These are phyloP conservation scores for Heteropelma amictum DNA, from an alignment of 2,888 invertebrate species.

Conservation along the genomic window DNA sequence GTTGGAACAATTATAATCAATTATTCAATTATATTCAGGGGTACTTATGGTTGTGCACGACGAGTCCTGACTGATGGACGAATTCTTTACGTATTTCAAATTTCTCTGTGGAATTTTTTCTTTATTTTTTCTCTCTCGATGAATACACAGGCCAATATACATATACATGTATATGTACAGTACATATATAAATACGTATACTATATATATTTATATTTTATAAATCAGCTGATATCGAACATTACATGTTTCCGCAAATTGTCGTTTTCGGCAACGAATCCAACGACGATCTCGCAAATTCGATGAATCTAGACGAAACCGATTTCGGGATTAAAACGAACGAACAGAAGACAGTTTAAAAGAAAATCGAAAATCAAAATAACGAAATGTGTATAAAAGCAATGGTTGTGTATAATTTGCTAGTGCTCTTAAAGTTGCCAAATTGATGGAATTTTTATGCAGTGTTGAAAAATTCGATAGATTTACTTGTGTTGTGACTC, in stretches of 20 bases:
- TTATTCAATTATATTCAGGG: slow-evolving; percentile 52
- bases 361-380: too few relatives aligned
- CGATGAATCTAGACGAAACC: neutral
- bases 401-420: neutral
- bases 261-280: too few relatives aligned
- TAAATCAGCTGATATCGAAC: neutral
- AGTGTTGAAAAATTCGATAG: slow-evolving; percentile 26
- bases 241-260: too few relatives aligned
- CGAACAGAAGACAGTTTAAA: too few relatives aligned
- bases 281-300: slow-evolving; percentile 4
- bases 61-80: slow-evolving; percentile 20
- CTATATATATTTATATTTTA: slow-evolving; percentile 28
- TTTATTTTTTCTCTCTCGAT: slow-evolving; percentile 27
- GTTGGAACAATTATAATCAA: slow-evolving; percentile 30
- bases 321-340: neutral
- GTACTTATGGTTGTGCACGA: slow-evolving; percentile 53
- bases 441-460: slow-evolving; percentile 53
- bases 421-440: slow-evolving; percentile 55
- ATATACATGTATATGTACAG: neutral
- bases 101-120: slow-evolving; percentile 31
- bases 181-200: neutral
- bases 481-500: slow-evolving; percentile 52
- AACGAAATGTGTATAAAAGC: slow-evolving; percentile 30
- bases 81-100: slow-evolving; percentile 27
- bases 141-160: too few relatives aligned